phyloP scores from a whole-genome alignment of 2,113 vertebrate species.

The Neotragus pygmaeus region DNA sequence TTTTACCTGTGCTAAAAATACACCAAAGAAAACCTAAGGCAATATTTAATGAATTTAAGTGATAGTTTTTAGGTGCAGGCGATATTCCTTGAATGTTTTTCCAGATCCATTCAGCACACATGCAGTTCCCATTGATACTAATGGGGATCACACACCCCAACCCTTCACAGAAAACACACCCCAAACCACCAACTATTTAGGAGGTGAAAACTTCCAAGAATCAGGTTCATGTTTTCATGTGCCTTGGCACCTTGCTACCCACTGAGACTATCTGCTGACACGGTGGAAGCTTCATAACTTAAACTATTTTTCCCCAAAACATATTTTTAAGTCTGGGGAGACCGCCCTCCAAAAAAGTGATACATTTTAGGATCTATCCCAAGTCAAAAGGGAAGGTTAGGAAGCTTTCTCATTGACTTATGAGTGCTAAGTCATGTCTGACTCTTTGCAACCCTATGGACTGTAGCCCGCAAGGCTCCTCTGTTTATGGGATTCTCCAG shows the following conservation, averaged over 20 bases:
- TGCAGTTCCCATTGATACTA: not conserved
- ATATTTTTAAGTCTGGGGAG: not conserved
- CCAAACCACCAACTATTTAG: not conserved
- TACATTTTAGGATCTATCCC: not conserved
- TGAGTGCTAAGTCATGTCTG: not conserved
- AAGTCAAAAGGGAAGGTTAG: not conserved
- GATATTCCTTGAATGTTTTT: not conserved
- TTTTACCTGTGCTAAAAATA: not conserved
- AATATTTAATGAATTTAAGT: not conserved
- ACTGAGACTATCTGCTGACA: not conserved
- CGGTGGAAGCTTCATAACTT: not conserved
- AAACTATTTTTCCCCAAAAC: accelerated
- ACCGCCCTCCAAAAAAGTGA: not conserved
- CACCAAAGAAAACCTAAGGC: not conserved
- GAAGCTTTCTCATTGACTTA: not conserved
- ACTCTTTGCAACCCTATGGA: not conserved
- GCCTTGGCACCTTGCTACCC: not conserved
- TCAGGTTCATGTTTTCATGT: not conserved
- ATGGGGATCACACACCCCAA: not conserved
- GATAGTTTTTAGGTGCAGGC: not conserved
- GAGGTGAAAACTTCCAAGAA: not conserved
- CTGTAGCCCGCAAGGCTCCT: not conserved
- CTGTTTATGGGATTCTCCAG: not conserved
- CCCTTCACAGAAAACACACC: not conserved
- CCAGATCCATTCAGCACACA: not conserved